These are phyloP conservation scores for Sorex maritimensis DNA, from an alignment of 2,797 vertebrate species.

Conservation along the genomic window DNA sequence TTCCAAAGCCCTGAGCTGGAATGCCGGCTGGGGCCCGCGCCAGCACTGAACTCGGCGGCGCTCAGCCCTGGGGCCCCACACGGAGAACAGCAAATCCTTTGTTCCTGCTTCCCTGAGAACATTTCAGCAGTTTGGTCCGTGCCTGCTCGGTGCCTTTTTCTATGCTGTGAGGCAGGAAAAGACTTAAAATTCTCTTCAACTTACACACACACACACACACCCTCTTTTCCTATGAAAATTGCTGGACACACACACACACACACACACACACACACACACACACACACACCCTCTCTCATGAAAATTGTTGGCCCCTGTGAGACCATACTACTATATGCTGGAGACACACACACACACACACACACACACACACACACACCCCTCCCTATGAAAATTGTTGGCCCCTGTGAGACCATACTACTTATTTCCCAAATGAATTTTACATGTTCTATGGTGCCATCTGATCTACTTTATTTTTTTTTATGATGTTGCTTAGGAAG, in stretches of 20 bases:
- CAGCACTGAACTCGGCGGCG: neutral
- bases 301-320: neutral
- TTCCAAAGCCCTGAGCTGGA: constrained; percentile 78
- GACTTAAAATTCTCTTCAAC: constrained; percentile 45
- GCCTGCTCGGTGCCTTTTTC: constrained; percentile 27
- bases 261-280: too few relatives aligned
- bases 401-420: neutral
- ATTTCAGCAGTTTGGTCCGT: constrained; percentile 13
- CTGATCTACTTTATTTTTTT: constrained; percentile 7
- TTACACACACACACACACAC: neutral
- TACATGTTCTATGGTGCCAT: neutral
- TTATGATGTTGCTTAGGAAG: neutral
- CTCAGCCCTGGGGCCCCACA: neutral
- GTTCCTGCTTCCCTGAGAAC: constrained; percentile 12
- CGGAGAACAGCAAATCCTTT: constrained; percentile 60
- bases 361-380: too few relatives aligned
- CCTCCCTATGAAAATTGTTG: too few relatives aligned
- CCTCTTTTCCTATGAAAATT: too few relatives aligned
- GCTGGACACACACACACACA: too few relatives aligned
- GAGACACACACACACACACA: too few relatives aligned
- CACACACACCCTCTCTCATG: too few relatives aligned
- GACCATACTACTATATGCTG: neutral
- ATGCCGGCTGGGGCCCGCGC: neutral
- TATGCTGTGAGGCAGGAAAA: constrained; percentile 18
- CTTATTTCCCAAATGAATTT: constrained; percentile 36